These are phyloP conservation scores for Terebella lapidaria DNA, from an alignment of 2,888 invertebrate species.

Conservation along the genomic window DNA sequence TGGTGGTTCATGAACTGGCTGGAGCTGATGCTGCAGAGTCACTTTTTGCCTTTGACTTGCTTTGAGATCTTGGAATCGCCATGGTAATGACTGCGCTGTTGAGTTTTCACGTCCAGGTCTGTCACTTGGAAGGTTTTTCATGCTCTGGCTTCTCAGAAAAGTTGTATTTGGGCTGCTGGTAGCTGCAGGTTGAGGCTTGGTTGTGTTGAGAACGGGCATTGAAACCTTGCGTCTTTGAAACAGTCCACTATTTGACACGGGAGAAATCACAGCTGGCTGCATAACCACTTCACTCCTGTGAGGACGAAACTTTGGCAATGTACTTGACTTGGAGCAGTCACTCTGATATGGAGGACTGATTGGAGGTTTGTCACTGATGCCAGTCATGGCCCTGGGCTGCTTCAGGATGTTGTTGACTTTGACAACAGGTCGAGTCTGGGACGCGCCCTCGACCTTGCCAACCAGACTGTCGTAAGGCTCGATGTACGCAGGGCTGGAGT, in stretches of 20 bases:
- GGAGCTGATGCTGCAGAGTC: neutral
- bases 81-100: neutral
- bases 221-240: neutral
- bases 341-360: neutral
- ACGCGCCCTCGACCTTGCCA: neutral
- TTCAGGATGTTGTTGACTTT: neutral
- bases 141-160: neutral
- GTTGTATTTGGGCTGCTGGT: neutral
- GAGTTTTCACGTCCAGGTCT: neutral
- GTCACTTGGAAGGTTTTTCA: neutral
- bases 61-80: neutral
- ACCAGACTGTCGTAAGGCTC: slow-evolving; percentile 3
- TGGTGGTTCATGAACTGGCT: neutral
- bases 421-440: neutral
- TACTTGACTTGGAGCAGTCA: neutral
- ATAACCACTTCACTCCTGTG: neutral
- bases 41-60: neutral
- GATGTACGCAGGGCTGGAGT: slow-evolving; percentile 1
- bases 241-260: no score
- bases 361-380: neutral
- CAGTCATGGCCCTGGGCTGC: neutral
- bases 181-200: neutral
- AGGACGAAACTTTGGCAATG: neutral
- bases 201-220: neutral
- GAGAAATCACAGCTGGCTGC: neutral